A percentile compares a stretch with the other conserved stretches of the same genome.
These are phyloP conservation scores for Catocala fraxini DNA, from an alignment of 2,888 invertebrate species.

Conservation along the genomic window DNA sequence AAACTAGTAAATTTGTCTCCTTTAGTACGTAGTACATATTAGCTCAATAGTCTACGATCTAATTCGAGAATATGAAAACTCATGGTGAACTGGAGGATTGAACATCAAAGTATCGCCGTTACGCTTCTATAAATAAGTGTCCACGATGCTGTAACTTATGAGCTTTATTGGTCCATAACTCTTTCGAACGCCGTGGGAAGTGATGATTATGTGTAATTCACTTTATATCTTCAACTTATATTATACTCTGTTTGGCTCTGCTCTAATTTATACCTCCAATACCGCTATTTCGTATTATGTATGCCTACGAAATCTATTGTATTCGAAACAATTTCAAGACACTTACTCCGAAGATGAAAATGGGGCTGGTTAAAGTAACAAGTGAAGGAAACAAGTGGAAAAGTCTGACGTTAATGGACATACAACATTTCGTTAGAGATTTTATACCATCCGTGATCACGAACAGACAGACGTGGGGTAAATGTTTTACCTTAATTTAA, in stretches of 20 bases:
- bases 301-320: constrained; percentile 32
- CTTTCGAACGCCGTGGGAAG: too few species aligned
- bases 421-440: constrained; percentile 42
- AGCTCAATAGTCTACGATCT: too few species aligned
- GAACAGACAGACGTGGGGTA: background rate
- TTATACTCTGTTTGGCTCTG: background rate
- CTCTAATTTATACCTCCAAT: background rate
- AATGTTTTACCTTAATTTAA: too few species aligned
- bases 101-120: too few species aligned
- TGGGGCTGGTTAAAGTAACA: constrained; percentile 40
- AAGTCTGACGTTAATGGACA: constrained; percentile 47
- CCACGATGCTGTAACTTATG: too few species aligned
- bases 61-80: too few species aligned
- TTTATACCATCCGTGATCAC: constrained; percentile 27
- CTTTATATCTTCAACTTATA: background rate
- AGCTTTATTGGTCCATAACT: too few species aligned
- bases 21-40: too few species aligned
- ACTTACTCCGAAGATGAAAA: constrained; percentile 27
- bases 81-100: too few species aligned
- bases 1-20: too few species aligned
- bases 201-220: too few species aligned
- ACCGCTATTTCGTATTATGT: background rate
- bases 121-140: too few species aligned
- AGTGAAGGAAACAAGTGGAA: constrained; percentile 36
- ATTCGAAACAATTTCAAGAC: constrained; percentile 37